Evolutionary conservation across 2,888 invertebrate species (phyloP), one percentile per base, ranked within the genome.

Genomic region (Drosophila mimica): DNA sequence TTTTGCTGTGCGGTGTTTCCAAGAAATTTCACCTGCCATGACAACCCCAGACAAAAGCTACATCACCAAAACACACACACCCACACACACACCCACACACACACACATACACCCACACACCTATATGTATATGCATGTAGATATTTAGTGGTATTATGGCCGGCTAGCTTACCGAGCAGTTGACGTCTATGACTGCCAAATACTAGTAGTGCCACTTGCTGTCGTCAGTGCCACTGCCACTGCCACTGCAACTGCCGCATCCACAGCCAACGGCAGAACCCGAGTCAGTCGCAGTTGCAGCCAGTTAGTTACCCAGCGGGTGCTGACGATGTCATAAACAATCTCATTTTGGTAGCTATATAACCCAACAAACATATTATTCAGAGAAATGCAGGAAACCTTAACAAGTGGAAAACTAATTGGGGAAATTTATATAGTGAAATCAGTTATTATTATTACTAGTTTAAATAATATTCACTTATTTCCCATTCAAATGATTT

Each of bases 11-110:
- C 54, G 86, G 75, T 68, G 80, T 79, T 89, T 84, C 84, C 88
- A 87, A 88, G 89, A 89, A 89, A 90, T 84, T 89, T 70, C 89
- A 90, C 90, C 88, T 90, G 79, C 72, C 79, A 65, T 66, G 70
- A 74, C 77, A 79, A 66, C 74, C 70, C 70, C 69, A 72, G 72
- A 76, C 75, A 68, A 72, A 72, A 56, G 67, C 74, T 57, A 64
- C 52, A 59, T 20, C 31, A 51, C 56, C 72, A 70, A 36, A 30
- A 61, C 38, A 36, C 38, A 30, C 62, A 54, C 68, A 65, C 48
- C 67, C 36, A 38, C 15, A 49, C 36, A 13, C 11, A 31, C 40
- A 51, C 56, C 28, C 46, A 30, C 60, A 49, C 51, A 53, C 36
- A 65, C 54, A 30, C 30, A 48, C n/a, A 30, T 7, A 40, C 38